Conservation (phyloP, 2,888 invertebrate genomes). For the Eumerus sabulonum region DNA sequence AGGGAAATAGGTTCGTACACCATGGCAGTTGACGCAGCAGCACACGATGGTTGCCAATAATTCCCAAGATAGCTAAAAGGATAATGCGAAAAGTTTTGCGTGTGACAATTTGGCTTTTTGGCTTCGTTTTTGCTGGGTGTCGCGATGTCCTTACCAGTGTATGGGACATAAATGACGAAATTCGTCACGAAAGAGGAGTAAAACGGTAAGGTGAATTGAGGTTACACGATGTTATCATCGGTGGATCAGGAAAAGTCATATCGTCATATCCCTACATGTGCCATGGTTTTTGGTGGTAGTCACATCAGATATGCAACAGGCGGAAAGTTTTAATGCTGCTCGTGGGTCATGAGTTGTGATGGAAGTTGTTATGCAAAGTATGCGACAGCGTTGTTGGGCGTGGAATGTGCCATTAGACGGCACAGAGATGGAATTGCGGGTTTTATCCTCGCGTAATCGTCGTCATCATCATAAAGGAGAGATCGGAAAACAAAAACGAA, state of each 20-base stretch:
- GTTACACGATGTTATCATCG: neutral
- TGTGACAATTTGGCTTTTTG: conserved; percentile 57
- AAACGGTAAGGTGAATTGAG: neutral
- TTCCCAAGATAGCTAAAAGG: conserved; percentile 41
- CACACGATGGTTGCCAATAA: conserved; percentile 25
- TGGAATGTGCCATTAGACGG: conserved; percentile 36
- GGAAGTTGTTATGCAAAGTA: conserved; percentile 42
- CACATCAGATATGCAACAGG: conserved; percentile 66
- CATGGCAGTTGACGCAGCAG: neutral
- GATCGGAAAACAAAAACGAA: conserved; percentile 12
- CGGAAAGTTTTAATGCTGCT: conserved; percentile 60
- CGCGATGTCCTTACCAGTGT: conserved; percentile 10
- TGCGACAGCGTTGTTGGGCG: neutral
- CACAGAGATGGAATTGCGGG: conserved; percentile 20
- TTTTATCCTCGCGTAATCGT: conserved; percentile 54
- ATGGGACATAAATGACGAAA: conserved; percentile 28
- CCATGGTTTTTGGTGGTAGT: conserved; percentile 21
- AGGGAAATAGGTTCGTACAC: conserved; percentile 43
- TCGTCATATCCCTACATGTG: neutral
- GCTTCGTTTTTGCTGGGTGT: conserved; percentile 34
- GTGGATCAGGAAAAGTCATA: conserved; percentile 5
- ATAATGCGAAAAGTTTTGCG: conserved; percentile 65
- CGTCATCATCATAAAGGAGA: conserved; percentile 47
- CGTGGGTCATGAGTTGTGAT: conserved; percentile 48
- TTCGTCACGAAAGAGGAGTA: conserved; percentile 6